phyloP scores from a whole-genome alignment of 1,140 invertebrate species.

The Laupala kohalensis region DNA sequence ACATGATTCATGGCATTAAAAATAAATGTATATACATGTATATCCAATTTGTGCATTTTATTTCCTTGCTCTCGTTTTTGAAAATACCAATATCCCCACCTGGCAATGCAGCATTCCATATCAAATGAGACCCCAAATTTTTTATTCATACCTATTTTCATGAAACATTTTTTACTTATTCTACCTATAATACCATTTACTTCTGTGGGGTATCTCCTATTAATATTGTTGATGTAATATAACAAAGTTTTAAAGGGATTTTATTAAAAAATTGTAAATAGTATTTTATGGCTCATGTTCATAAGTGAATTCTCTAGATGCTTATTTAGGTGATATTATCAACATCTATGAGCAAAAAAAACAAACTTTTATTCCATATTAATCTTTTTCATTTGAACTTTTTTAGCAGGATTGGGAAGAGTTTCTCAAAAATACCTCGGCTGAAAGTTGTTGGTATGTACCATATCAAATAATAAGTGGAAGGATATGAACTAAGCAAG shows the following conservation, averaged over 20 bases:
- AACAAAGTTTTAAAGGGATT: background rate
- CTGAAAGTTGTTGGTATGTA: no score
- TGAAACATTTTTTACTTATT: background rate
- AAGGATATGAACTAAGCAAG: no score
- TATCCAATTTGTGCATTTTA: background rate
- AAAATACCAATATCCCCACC: background rate
- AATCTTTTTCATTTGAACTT: background rate
- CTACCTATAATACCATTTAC: background rate
- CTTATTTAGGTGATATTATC: no score
- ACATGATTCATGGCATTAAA: no score
- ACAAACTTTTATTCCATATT: background rate
- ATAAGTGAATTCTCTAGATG: background rate
- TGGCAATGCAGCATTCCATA: background rate
- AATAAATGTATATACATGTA: background rate
- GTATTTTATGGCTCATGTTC: background rate
- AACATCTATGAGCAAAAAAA: no score
- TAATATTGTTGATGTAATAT: background rate
- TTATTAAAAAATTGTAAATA: background rate
- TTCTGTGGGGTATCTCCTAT: background rate
- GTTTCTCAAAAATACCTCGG: no score
- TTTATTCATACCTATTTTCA: no score
- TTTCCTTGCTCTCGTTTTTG: background rate
- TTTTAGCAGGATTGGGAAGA: no score
- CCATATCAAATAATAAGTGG: no score
- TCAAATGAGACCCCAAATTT: background rate